A percentile compares a stretch with the other conserved stretches of the same genome.
These are phyloP conservation scores for Matsumyia berberina DNA, from an alignment of 2,888 invertebrate species.

Conservation along the genomic window DNA sequence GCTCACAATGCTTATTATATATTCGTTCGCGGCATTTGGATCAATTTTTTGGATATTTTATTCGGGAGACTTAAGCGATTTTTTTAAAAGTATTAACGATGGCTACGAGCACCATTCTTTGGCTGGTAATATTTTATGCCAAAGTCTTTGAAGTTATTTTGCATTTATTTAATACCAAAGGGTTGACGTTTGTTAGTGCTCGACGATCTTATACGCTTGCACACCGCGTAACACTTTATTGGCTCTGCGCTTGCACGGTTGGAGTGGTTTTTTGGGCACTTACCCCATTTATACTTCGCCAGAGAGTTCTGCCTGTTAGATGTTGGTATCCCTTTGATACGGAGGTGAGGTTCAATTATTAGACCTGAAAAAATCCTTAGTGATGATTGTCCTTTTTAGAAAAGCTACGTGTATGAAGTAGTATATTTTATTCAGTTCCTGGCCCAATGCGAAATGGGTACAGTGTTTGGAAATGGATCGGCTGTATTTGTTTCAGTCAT, in stretches of 20 bases:
- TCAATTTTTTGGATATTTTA: constrained; percentile 79
- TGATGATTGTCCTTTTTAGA: constrained; percentile 50
- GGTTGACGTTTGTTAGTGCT: constrained; percentile 80
- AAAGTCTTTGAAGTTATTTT: background rate
- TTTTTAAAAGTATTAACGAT: constrained; percentile 78
- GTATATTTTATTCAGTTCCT: constrained; percentile 79
- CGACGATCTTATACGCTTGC: constrained; percentile 76
- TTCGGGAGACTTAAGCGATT: constrained; percentile 72
- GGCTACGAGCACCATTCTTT: constrained; percentile 81
- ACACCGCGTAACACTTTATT: constrained; percentile 76
- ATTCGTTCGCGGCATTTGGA: constrained; percentile 79
- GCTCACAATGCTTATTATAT: constrained; percentile 80
- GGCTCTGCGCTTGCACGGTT: constrained; percentile 78
- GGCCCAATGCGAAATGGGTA: constrained; percentile 80
- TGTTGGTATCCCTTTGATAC: constrained; percentile 83
- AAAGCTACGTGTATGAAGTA: constrained; percentile 77
- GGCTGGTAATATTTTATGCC: constrained; percentile 76
- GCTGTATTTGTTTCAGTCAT: constrained; percentile 81
- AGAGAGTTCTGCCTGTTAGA: constrained; percentile 79
- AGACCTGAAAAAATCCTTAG: background rate
- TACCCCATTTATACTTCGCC: constrained; percentile 79
- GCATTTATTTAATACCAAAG: constrained; percentile 9
- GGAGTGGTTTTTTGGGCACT: constrained; percentile 80
- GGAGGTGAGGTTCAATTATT: constrained; percentile 73
- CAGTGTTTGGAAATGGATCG: constrained; percentile 79